Evolutionary conservation across 2,888 invertebrate species (phyloP).

Genomic region (Tipula helvola): DNA sequence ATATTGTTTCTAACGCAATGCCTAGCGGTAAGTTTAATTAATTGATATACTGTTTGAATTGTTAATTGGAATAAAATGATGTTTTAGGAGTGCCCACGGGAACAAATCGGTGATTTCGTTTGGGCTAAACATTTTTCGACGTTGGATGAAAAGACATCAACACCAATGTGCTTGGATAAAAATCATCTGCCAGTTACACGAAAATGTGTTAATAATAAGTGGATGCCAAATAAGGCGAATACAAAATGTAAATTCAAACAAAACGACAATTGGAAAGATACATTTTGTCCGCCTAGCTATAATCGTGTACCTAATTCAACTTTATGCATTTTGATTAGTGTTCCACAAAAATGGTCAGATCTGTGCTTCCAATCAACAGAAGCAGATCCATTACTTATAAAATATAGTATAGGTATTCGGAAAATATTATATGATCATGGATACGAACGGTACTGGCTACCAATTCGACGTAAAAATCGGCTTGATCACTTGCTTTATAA

Average conservation of each 20-base stretch:
- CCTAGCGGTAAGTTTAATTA: background rate
- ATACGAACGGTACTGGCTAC: background rate
- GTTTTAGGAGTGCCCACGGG: background rate
- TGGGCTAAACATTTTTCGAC: background rate
- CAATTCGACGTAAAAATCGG: background rate
- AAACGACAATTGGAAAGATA: background rate
- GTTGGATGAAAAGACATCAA: background rate
- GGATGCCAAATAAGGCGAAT: background rate
- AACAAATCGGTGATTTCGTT: background rate
- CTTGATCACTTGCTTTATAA: background rate
- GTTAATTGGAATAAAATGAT: background rate
- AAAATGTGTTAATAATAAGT: background rate
- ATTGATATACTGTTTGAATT: background rate
- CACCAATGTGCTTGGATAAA: background rate
- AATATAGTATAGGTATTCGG: background rate
- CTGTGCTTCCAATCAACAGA: background rate
- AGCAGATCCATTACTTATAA: background rate
- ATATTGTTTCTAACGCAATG: background rate
- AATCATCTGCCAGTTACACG: background rate
- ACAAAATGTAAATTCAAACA: background rate
- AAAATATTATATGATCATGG: background rate
- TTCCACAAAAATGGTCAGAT: background rate
- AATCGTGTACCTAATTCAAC: background rate
- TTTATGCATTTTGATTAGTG: background rate
- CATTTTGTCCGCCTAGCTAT: background rate